Conservation (phyloP, 2,888 invertebrate genomes). For the Nymphalis polychloros region DNA sequence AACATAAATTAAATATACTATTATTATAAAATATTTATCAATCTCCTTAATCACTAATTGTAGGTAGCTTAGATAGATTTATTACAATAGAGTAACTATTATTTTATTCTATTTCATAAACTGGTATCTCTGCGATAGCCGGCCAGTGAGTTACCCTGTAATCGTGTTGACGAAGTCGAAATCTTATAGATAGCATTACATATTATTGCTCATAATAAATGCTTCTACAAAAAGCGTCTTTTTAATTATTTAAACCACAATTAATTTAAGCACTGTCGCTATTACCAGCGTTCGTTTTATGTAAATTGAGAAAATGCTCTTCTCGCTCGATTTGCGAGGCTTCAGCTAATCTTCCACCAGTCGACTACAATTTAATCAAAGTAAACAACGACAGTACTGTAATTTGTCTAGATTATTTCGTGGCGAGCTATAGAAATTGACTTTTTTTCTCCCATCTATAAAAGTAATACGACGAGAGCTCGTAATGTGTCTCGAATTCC, state of each 20-base stretch:
- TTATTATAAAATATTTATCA: too few relatives aligned
- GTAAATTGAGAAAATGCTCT: conserved; percentile 77
- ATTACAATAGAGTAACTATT: too few relatives aligned
- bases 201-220: too few relatives aligned
- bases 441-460: conserved; percentile 71
- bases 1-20: too few relatives aligned
- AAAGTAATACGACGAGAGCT: conserved; percentile 45
- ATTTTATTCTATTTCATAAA: too few relatives aligned
- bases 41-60: too few relatives aligned
- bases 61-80: too few relatives aligned
- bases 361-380: conserved; percentile 82
- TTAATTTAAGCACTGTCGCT: conserved; percentile 62
- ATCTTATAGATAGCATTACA: too few relatives aligned
- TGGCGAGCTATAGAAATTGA: conserved; percentile 76
- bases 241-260: conserved; percentile 35
- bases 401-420: conserved; percentile 81
- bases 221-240: neutral
- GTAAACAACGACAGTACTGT: conserved; percentile 77
- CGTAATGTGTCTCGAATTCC: conserved; percentile 63
- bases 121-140: too few relatives aligned
- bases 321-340: conserved; percentile 78
- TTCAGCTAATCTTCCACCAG: conserved; percentile 78
- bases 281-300: conserved; percentile 72
- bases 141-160: too few relatives aligned
- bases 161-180: too few relatives aligned